A percentile compares a stretch with the other conserved stretches of the same genome.
Conservation (phyloP, 2,113 vertebrate species). For the Meles meles region DNA sequence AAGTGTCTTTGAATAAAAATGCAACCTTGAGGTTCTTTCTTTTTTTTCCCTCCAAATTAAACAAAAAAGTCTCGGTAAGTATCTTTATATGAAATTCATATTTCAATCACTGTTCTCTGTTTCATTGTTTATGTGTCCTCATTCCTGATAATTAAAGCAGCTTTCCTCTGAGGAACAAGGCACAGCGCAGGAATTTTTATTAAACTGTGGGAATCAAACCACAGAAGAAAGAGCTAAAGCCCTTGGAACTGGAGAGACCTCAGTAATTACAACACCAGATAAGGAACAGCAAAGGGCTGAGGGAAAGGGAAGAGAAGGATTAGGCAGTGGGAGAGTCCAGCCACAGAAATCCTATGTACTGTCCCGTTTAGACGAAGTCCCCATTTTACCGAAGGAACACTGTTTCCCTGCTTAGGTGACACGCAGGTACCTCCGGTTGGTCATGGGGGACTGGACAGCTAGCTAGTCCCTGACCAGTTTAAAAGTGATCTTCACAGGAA, state of each 20-base stretch:
- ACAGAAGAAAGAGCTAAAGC: background rate
- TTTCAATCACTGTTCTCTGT: background rate
- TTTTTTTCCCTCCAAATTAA: background rate
- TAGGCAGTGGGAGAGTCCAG: background rate
- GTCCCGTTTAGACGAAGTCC: background rate
- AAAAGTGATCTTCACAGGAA: background rate
- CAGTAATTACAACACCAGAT: background rate
- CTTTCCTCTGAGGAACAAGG: constrained; percentile 30
- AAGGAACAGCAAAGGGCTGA: background rate
- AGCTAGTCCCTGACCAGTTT: background rate
- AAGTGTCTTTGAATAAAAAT: constrained; percentile 59
- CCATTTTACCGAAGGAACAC: background rate
- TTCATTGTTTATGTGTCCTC: constrained; percentile 39
- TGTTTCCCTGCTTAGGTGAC: background rate
- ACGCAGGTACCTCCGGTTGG: background rate
- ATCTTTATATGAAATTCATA: background rate
- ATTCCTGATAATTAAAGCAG: constrained; percentile 45
- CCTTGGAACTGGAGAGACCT: background rate
- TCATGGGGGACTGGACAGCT: background rate
- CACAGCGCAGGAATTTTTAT: background rate
- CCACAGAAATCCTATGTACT: background rate
- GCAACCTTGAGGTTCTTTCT: constrained; percentile 44
- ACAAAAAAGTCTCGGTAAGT: background rate
- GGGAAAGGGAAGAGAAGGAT: background rate
- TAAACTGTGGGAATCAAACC: background rate